Evolutionary conservation across 2,113 vertebrate species (phyloP).

Genomic region (Eptesicus fuscus): DNA sequence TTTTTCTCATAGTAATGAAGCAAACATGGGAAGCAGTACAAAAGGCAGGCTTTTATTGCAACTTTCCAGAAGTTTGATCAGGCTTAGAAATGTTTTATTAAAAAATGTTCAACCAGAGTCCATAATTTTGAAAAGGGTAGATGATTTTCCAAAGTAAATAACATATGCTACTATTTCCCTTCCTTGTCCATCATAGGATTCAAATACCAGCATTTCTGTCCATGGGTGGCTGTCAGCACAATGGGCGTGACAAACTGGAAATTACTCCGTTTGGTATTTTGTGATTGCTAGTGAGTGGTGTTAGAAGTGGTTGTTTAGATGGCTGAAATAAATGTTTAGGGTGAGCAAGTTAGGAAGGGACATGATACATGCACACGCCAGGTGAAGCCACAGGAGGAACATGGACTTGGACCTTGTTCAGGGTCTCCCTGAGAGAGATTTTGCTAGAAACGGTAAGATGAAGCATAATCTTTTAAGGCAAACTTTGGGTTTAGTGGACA

Average conservation of each 20-base stretch:
- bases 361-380: not conserved
- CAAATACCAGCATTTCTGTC: not conserved
- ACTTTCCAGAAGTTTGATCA: not conserved
- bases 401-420: not conserved
- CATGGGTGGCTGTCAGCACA: not conserved
- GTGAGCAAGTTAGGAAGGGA: not conserved
- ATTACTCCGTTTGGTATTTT: not conserved
- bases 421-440: not conserved
- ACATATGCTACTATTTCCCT: not conserved
- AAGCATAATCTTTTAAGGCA: not conserved
- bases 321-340: not conserved
- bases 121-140: not conserved
- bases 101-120: not conserved
- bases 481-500: not conserved
- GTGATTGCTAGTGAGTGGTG: not conserved
- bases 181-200: not conserved
- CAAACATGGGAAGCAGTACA: slow-evolving; percentile 27
- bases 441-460: not conserved
- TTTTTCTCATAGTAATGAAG: slow-evolving; percentile 61
- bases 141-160: not conserved
- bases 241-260: not conserved
- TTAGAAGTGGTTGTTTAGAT: not conserved
- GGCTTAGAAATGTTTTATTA: not conserved
- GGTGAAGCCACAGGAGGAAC: not conserved
- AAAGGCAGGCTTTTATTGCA: not conserved